These are phyloP conservation scores for Arion vulgaris DNA, from an alignment of 1,140 invertebrate species.

Conservation along the genomic window DNA sequence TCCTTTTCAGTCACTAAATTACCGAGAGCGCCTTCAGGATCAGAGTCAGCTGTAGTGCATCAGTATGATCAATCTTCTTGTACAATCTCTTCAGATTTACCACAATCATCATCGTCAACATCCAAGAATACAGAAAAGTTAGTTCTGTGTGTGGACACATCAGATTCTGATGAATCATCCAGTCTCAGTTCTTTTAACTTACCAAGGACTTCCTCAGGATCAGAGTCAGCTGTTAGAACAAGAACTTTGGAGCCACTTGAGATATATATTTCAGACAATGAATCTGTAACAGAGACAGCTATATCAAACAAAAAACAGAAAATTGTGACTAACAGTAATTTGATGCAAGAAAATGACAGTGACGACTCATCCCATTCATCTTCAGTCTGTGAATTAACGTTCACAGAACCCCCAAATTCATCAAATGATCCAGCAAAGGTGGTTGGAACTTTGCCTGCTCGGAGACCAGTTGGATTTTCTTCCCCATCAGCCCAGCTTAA, in stretches of 20 bases:
- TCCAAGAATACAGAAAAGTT: not conserved
- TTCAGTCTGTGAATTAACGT: not conserved
- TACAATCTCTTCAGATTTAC: not conserved
- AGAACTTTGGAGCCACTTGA: not conserved
- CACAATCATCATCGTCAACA: not conserved
- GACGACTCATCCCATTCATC: not conserved
- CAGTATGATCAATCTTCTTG: not conserved
- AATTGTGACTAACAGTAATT: not conserved
- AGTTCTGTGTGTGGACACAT: not conserved
- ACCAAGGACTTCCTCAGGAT: not conserved
- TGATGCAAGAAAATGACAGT: not conserved
- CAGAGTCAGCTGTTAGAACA: not conserved
- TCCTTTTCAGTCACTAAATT: not conserved
- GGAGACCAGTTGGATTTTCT: not conserved
- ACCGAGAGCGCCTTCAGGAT: not conserved
- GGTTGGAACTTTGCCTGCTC: not conserved
- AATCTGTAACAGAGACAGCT: constrained; percentile 3
- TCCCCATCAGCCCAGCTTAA: not conserved
- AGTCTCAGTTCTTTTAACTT: not conserved
- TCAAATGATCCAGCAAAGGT: not conserved
- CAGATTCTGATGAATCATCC: not conserved
- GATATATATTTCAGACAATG: not conserved
- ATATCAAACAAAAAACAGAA: not conserved
- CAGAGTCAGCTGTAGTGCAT: not conserved
- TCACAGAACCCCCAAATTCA: not conserved